Evolutionary conservation across 2,888 invertebrate genomes (phyloP).

Genomic region (Antheraea assamensis): DNA sequence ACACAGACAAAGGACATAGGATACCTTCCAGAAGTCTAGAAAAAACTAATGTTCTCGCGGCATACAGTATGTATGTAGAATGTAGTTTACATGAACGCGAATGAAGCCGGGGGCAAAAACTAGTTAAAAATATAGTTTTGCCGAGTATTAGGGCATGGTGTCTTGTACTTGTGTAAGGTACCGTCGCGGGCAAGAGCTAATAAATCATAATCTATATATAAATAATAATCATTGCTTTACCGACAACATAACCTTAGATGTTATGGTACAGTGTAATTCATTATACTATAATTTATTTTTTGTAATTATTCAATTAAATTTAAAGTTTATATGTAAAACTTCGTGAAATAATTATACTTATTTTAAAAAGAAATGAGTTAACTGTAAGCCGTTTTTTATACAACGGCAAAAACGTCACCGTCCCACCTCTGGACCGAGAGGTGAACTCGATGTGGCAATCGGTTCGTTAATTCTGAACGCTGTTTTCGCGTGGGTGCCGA

Average conservation of each 20-base stretch:
- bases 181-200: no score
- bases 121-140: no score
- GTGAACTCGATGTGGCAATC: slow-evolving; percentile 21
- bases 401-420: slow-evolving; percentile 6
- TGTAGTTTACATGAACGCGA: no score
- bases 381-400: background rate
- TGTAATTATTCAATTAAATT: background rate
- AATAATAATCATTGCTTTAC: no score
- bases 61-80: no score
- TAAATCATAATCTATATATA: no score
- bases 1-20: no score
- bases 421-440: slow-evolving; percentile 5
- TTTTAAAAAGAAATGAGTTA: background rate
- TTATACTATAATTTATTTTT: background rate
- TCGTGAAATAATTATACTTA: background rate
- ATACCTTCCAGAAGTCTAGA: no score
- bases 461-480: slow-evolving; percentile 19
- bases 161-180: no score
- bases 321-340: background rate
- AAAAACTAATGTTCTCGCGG: no score
- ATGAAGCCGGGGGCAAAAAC: no score
- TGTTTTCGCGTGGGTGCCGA: slow-evolving; percentile 22
- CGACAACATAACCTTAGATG: background rate
- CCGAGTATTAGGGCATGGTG: no score
- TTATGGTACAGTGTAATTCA: background rate